Evolutionary conservation across 2,113 vertebrate genomes (phyloP), one percentile per base, ranked within the genome.

Genomic region (Crotalus helleri): DNA sequence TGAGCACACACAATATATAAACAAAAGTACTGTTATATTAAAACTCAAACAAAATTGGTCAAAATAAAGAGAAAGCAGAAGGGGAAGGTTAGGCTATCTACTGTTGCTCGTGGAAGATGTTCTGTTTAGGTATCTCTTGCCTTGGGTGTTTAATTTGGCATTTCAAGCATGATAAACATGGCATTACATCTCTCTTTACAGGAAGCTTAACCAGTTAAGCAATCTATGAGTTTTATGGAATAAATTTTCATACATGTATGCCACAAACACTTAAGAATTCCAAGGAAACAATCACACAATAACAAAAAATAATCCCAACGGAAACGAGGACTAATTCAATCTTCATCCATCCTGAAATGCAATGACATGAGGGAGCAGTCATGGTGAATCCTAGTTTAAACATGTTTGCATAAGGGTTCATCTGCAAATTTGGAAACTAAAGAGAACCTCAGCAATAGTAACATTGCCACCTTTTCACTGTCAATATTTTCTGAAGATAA

Each of bases 161-260:
- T 46, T 96, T 89, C 69, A 0, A 95, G 92, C 6, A 53, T 88
- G 61, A 8, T 4, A 95, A 94, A 9, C 88, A 46, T 57, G 90
- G 81, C 24, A 12, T 13, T 95, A 9, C 85, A 23, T 94, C 57
- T 59, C 21, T 91, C 87, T 91, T 26, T 44, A 89, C 2, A 49
- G 8, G 10, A 92, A 26, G 87, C 0, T 85, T 51, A 88, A 54
- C 3, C 23, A 0, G 0, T 15, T 49, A 91, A 93, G 24, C 92
- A 93, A 94, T 93, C 21, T 26, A 51, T 91, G 44, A 39, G 2
- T 91, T 85, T 94, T 58, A 91, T 11, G 89, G 86, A n/a, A 90
- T 51, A 44, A 81, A 81, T 44, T 21, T 81, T 39, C 33, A 39
- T 21, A 81, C 19, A 81, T 44, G 44, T 17, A 81, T 21, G 33